phyloP scores from a whole-genome alignment of 1,140 invertebrate genomes.

The Pseudobourletiella spinata region DNA sequence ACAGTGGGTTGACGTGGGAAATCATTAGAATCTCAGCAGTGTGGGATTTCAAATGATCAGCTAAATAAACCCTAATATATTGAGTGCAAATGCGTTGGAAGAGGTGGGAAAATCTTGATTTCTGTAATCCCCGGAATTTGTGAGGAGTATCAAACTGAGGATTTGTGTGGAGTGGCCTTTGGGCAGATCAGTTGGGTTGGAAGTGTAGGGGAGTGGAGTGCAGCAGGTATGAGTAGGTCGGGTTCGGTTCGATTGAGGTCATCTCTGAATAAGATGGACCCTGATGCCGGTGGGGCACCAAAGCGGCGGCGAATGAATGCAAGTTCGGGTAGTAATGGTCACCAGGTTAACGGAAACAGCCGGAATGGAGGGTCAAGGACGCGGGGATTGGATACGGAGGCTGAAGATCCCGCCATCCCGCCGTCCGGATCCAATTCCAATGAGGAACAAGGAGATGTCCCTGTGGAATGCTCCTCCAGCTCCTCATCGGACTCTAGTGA shows the following conservation, averaged over 20 bases:
- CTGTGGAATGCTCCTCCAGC: conserved; percentile 20
- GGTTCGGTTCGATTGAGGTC: background rate
- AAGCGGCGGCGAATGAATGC: background rate
- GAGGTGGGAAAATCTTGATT: no score
- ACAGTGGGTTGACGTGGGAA: no score
- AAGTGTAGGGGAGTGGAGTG: no score
- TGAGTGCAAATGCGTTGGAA: no score
- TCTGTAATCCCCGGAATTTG: no score
- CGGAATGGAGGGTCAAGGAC: background rate
- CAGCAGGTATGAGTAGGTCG: conserved; percentile 6
- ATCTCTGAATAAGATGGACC: background rate
- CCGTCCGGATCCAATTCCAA: conserved; percentile 25
- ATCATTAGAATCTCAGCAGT: no score
- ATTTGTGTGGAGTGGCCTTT: no score
- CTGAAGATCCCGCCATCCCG: background rate
- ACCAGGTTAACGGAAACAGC: background rate
- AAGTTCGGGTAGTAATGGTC: background rate
- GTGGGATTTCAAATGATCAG: no score
- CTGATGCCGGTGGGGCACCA: background rate
- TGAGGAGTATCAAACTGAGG: no score
- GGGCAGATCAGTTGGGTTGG: no score
- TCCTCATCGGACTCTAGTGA: conserved; percentile 37
- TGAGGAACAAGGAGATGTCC: conserved; percentile 34
- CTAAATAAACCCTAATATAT: no score
- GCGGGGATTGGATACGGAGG: background rate